Conservation (phyloP, 1,140 invertebrate species). For the Sesamia nonagrioides region DNA sequence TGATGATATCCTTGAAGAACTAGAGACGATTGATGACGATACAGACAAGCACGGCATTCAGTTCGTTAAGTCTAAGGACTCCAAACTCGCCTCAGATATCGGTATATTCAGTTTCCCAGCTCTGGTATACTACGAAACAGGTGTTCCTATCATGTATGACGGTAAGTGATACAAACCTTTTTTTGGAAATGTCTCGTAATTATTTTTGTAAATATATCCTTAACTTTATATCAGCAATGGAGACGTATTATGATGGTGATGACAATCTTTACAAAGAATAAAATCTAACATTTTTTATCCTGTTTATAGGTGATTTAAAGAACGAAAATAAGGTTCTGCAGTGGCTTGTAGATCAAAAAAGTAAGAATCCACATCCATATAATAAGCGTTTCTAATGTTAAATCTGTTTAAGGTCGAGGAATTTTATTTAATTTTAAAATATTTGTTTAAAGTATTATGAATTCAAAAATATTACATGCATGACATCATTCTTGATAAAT, state of each 20-base stretch:
- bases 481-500: conserved; percentile 83
- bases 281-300: conserved; percentile 63
- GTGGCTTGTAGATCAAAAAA: conserved; percentile 98
- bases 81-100: conserved; percentile 95
- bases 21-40: conserved; percentile 98
- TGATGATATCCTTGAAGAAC: conserved; percentile 93
- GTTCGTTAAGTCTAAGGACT: conserved; percentile 97
- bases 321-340: conserved; percentile 98
- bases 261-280: neutral
- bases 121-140: conserved; percentile 96
- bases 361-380: conserved; percentile 92
- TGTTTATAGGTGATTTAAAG: conserved; percentile 96
- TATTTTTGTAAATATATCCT: conserved; percentile 19
- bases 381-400: conserved; percentile 71
- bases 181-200: neutral
- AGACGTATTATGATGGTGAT: conserved; percentile 9
- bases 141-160: conserved; percentile 97
- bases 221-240: neutral
- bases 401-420: conserved; percentile 68
- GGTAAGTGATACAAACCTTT: conserved; percentile 89
- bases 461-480: conserved; percentile 78
- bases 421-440: conserved; percentile 62
- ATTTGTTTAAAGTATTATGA: conserved; percentile 56
- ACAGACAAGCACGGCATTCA: conserved; percentile 97
- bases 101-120: conserved; percentile 97